Evolutionary conservation across 2,888 invertebrate species (phyloP).

Genomic region (Matsumyia berberina): DNA sequence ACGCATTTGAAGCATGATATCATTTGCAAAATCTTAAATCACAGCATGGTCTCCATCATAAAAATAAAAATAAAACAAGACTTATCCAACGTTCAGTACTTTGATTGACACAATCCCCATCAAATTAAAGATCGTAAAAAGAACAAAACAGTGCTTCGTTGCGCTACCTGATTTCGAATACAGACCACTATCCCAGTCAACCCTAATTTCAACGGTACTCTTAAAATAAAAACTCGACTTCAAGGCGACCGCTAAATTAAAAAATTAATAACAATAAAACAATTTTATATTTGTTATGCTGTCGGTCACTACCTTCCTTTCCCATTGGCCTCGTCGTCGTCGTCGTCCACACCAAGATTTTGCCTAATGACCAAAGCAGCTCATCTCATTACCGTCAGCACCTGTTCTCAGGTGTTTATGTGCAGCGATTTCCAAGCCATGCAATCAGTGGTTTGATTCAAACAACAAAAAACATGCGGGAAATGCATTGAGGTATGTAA

Average conservation of each 20-base stretch:
- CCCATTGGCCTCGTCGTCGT: conserved; percentile 13
- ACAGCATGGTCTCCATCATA: too few relatives aligned
- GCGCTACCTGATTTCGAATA: conserved; percentile 2
- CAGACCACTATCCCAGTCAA: background rate
- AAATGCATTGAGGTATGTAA: conserved; percentile 73
- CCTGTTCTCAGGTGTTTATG: conserved; percentile 75
- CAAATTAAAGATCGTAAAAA: background rate
- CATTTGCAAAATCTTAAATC: too few relatives aligned
- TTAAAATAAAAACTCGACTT: conserved; percentile 34
- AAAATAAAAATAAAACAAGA: too few relatives aligned
- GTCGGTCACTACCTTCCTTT: conserved; percentile 41
- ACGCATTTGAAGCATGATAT: too few relatives aligned
- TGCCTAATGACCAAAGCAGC: conserved; percentile 69
- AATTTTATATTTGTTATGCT: conserved; percentile 65
- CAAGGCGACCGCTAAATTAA: conserved; percentile 26
- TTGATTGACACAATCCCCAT: too few relatives aligned
- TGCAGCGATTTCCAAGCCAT: conserved; percentile 70
- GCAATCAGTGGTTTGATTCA: conserved; percentile 65
- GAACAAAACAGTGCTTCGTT: background rate
- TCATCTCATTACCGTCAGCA: conserved; percentile 75
- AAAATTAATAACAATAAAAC: conserved; percentile 70
- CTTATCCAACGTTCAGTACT: too few relatives aligned
- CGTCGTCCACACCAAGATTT: conserved; percentile 5
- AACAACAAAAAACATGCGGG: conserved; percentile 58
- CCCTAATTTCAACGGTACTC: conserved; percentile 12